Conservation (phyloP, 2,797 vertebrate genomes). For the Macrochelys suwanniensis region DNA sequence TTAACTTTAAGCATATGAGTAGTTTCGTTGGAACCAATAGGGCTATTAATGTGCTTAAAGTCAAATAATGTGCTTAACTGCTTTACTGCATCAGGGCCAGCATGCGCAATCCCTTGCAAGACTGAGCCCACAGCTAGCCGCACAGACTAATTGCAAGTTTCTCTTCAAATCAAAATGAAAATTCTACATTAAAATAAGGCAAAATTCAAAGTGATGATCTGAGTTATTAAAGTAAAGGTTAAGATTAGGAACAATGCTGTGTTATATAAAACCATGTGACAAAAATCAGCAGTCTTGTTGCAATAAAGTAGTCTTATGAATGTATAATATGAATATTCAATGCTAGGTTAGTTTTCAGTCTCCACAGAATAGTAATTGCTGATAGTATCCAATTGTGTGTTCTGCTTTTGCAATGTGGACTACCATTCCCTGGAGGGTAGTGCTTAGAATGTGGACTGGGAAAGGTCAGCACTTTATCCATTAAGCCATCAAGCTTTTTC, state of each 20-base stretch:
- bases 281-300: background rate
- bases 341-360: background rate
- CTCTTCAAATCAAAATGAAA: background rate
- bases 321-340: background rate
- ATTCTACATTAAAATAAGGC: background rate
- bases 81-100: background rate
- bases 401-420: conserved; percentile 39
- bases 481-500: conserved; percentile 72
- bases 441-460: conserved; percentile 21
- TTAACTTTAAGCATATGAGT: background rate
- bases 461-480: conserved; percentile 73
- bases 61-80: background rate
- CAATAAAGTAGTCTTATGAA: background rate
- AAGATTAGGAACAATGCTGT: rapidly evolving
- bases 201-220: background rate
- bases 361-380: background rate
- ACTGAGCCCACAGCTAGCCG: background rate
- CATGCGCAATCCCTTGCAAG: background rate
- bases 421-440: conserved; percentile 17
- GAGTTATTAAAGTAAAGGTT: background rate
- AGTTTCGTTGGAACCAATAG: background rate
- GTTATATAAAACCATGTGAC: rapidly evolving
- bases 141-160: background rate
- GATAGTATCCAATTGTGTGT: background rate
- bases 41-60: background rate